Evolutionary conservation across 2,888 invertebrate genomes (phyloP).

Genomic region (Gari tellinella): DNA sequence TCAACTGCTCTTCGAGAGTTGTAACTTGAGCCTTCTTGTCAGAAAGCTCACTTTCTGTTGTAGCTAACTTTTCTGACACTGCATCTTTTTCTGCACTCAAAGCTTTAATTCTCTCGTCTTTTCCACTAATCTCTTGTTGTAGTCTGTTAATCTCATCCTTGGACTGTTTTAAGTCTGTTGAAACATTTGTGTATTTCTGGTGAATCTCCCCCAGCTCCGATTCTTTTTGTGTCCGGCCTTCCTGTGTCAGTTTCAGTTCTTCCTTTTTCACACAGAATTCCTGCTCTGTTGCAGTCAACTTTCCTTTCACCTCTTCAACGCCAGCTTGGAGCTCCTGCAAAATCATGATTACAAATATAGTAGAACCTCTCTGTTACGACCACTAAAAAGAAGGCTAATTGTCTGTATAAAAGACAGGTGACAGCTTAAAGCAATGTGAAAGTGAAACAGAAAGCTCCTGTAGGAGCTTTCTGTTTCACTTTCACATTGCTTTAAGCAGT

Average conservation of each 20-base stretch:
- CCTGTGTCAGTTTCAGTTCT: slow-evolving; percentile 27
- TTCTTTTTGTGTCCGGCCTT: slow-evolving; percentile 28
- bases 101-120: slow-evolving; percentile 29
- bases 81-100: slow-evolving; percentile 27
- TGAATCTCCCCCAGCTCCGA: slow-evolving; percentile 30
- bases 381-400: no score
- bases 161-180: slow-evolving; percentile 40
- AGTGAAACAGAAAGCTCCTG: no score
- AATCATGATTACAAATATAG: no score
- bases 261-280: slow-evolving; percentile 31
- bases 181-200: slow-evolving; percentile 21
- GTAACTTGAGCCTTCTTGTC: slow-evolving; percentile 17
- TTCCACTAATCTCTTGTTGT: slow-evolving; percentile 40
- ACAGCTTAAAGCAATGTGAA: no score
- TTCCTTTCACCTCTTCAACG: slow-evolving; percentile 43
- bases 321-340: slow-evolving; percentile 36
- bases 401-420: no score
- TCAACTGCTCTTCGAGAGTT: slow-evolving; percentile 18
- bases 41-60: slow-evolving; percentile 2
- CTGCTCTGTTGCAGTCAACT: slow-evolving; percentile 43
- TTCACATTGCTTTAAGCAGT: no score
- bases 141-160: slow-evolving; percentile 45
- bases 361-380: no score
- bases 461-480: no score
- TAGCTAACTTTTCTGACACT: slow-evolving; percentile 17